phyloP scores from a whole-genome alignment of 2,797 vertebrate genomes.

The Anas georgica region DNA sequence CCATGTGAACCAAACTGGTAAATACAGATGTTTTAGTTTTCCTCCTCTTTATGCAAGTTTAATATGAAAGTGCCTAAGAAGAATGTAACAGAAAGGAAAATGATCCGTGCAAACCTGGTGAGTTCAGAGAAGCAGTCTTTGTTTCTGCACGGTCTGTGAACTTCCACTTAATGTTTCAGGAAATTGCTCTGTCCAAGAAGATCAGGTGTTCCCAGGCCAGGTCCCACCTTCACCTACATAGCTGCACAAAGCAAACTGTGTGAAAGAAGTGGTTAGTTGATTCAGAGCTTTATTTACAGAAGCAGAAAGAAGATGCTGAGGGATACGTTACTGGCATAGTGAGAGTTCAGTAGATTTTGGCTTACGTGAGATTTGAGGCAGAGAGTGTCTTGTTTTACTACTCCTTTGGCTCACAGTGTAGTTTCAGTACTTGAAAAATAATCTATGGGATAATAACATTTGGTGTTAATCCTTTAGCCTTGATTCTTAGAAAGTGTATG shows the following conservation, averaged over 20 bases:
- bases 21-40: conserved; percentile 23
- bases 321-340: not conserved
- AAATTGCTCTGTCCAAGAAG: not conserved
- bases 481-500: not conserved
- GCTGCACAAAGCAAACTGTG: not conserved
- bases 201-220: not conserved
- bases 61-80: not conserved
- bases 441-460: not conserved
- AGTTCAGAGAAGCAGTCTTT: not conserved
- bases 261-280: not conserved
- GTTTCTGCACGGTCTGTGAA: not conserved
- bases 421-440: not conserved
- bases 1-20: conserved; percentile 2
- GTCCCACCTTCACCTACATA: not conserved
- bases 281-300: not conserved
- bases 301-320: not conserved
- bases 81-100: not conserved
- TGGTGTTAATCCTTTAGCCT: not conserved
- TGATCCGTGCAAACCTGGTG: not conserved
- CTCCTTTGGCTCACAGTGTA: not conserved
- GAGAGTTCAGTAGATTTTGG: not conserved
- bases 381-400: not conserved
- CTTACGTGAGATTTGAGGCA: not conserved
- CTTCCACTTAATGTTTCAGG: not conserved
- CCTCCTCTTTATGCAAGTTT: not conserved